These are phyloP conservation scores for Drosophila infuscata DNA, from an alignment of 2,888 invertebrate genomes.

Conservation along the genomic window DNA sequence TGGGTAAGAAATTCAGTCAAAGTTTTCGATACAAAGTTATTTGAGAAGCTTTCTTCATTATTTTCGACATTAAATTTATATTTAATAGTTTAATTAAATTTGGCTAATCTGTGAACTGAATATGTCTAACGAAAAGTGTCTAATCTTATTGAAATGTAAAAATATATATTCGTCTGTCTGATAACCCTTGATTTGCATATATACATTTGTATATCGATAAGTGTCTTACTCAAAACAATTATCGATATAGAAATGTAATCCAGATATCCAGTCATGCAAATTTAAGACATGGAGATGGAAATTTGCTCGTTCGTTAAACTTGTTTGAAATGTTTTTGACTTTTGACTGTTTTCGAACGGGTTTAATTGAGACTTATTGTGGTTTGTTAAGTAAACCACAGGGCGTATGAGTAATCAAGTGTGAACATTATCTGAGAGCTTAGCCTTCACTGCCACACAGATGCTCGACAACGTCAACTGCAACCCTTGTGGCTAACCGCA, in stretches of 20 bases:
- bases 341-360: conserved; percentile 13
- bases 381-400: conserved; percentile 28
- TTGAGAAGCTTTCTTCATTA: neutral
- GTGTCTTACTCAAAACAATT: neutral
- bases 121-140: neutral
- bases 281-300: neutral
- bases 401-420: conserved; percentile 59
- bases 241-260: neutral
- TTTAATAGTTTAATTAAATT: neutral
- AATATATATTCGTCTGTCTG: too few relatives aligned
- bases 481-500: conserved; percentile 45
- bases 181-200: too few relatives aligned
- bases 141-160: too few relatives aligned
- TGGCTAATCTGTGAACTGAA: neutral
- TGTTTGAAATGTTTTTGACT: conserved; percentile 2
- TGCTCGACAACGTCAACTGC: neutral
- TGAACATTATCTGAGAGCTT: conserved; percentile 15
- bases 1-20: neutral
- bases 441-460: conserved; percentile 8
- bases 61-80: neutral
- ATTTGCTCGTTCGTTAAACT: conserved; percentile 33
- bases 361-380: conserved; percentile 12
- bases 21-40: neutral
- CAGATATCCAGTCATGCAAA: conserved; percentile 25
- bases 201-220: neutral